phyloP scores from a whole-genome alignment of 2,113 vertebrate species.

The Hippoglossus stenolepis region DNA sequence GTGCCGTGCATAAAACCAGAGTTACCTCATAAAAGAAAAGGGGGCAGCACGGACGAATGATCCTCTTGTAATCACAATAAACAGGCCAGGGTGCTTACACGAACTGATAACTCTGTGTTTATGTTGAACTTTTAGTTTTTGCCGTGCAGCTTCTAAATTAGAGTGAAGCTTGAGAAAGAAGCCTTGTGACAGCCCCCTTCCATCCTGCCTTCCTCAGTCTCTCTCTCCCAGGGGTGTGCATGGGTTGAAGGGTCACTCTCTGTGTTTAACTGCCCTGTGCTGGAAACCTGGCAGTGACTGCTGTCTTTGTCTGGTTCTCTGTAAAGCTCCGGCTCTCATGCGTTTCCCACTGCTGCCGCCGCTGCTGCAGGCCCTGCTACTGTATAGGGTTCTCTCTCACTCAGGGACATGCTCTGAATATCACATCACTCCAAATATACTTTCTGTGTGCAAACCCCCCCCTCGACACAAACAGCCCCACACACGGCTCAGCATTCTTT shows the following conservation, averaged over 20 bases:
- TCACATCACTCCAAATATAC: slow-evolving; percentile 54
- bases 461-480: slow-evolving; percentile 23
- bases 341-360: slow-evolving; percentile 35
- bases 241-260: slow-evolving; percentile 74
- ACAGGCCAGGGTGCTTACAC: slow-evolving; percentile 39
- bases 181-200: slow-evolving; percentile 54
- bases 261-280: slow-evolving; percentile 76
- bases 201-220: slow-evolving; percentile 51
- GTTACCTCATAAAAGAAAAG: slow-evolving; percentile 40
- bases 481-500: slow-evolving; percentile 13
- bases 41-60: slow-evolving; percentile 25
- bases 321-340: slow-evolving; percentile 37
- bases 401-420: slow-evolving; percentile 63
- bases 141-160: slow-evolving; percentile 18
- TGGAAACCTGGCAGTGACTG: slow-evolving; percentile 78
- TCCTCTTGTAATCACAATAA: slow-evolving; percentile 37
- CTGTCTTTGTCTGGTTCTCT: slow-evolving; percentile 74
- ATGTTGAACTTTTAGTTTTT: slow-evolving; percentile 44
- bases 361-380: slow-evolving; percentile 50
- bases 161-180: slow-evolving; percentile 64
- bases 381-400: slow-evolving; percentile 60
- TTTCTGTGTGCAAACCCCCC: slow-evolving; percentile 20
- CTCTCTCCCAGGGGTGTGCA: slow-evolving; percentile 71
- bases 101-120: slow-evolving; percentile 41
- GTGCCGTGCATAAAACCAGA: slow-evolving; percentile 19